Percentiles rank a stretch among this genome's conserved stretches.
phyloP scores from a whole-genome alignment of 2,797 vertebrate genomes.

The Adelosebastes latens region DNA sequence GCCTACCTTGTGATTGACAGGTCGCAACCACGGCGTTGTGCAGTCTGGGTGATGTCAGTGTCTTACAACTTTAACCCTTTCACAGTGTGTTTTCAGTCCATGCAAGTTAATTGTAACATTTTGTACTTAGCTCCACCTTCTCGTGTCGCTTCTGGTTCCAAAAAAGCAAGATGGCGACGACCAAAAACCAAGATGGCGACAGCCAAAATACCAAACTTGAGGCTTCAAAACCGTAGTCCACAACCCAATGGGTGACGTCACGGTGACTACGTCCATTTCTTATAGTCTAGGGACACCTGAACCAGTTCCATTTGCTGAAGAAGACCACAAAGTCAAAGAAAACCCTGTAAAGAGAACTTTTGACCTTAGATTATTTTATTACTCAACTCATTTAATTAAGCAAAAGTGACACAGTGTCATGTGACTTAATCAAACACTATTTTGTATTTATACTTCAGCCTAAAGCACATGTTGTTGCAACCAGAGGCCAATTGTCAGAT shows the following conservation, averaged over 20 bases:
- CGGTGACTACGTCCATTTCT: too few relatives aligned
- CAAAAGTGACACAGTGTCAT: background rate
- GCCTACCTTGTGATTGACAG: background rate
- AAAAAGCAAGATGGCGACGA: too few relatives aligned
- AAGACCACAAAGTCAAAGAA: background rate
- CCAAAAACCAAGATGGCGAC: background rate
- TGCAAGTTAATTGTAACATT: too few relatives aligned
- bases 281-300: background rate
- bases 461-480: background rate
- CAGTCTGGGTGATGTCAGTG: background rate
- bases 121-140: background rate
- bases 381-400: background rate
- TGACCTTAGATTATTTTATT: background rate
- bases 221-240: too few relatives aligned
- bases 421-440: background rate
- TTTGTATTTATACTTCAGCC: background rate
- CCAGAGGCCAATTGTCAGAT: background rate
- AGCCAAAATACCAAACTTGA: too few relatives aligned
- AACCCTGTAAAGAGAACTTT: background rate
- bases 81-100: too few relatives aligned
- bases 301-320: background rate
- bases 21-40: background rate
- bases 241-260: too few relatives aligned
- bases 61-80: background rate
- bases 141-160: background rate